Base-by-base conservation (phyloP, 1,140 invertebrate species). In the Oscheius sp. region DNA sequence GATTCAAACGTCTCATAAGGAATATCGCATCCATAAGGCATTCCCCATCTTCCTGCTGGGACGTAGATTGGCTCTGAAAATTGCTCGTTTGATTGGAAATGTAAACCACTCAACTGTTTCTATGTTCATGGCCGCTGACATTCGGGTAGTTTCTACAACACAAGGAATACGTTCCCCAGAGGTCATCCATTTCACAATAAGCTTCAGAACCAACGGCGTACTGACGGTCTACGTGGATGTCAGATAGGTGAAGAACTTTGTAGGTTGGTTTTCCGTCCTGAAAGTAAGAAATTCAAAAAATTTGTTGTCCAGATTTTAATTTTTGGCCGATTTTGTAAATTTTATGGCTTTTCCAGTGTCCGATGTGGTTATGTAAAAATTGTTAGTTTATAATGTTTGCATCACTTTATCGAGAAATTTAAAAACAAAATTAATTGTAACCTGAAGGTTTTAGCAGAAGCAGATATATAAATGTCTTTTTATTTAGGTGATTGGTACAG, bases 221-320 rank as follows among this genome's bases (percentile, higher is more conserved):
- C 79, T 93, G 91, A 0, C 92, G 92, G 86, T 96, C 93, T 80
- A 91, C 93, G 84, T 95, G 93, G 0, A 93, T 94, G 83, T 95
- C 93, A 0, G 93, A 94, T 59, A 96, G 89, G 79, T 96, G 93
- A 3, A 96, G 86, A 3, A 95, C 92, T 88, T 93, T 93, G 80
- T 94, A 91, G 23, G 89, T 90, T 91, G 91, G 38, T 77, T 77
- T 77, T 49, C 52, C 26, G 23, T 34, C 45, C 46, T 66, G 31
- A 26, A 36, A 36, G 10, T 13, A n/a, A n/a, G n/a, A n/a, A n/a
- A n/a, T n/a, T n/a, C n/a, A n/a, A n/a, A n/a, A n/a, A n/a, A n/a
- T n/a, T n/a, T n/a, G n/a, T n/a, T n/a, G n/a, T n/a, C n/a, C n/a
- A n/a, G n/a, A n/a, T n/a, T n/a, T n/a, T n/a, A n/a, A n/a, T n/a